Evolutionary conservation across 2,113 vertebrate species (phyloP).

Genomic region (Penelope pileata): DNA sequence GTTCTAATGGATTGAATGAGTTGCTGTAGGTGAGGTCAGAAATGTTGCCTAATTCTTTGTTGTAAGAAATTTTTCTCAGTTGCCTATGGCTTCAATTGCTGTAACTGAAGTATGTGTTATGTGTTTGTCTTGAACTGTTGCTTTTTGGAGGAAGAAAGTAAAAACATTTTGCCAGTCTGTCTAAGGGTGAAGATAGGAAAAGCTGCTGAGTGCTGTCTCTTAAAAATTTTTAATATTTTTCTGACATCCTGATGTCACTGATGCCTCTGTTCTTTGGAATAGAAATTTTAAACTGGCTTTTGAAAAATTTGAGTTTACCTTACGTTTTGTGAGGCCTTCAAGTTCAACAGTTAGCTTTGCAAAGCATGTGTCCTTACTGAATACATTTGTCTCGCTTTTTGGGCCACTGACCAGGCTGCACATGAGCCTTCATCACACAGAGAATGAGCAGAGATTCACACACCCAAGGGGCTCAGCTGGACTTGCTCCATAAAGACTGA

Average conservation of each 20-base stretch:
- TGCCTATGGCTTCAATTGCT: conserved; percentile 1
- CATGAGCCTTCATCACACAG: neutral
- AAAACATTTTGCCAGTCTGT: neutral
- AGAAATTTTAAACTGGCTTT: neutral
- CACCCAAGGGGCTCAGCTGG: neutral
- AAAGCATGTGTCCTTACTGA: neutral
- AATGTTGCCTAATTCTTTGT: neutral
- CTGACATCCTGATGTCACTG: neutral
- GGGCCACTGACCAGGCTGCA: neutral
- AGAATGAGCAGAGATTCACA: neutral
- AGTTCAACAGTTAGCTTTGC: neutral
- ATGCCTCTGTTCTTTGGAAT: neutral
- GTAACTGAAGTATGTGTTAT: neutral
- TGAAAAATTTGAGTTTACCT: neutral
- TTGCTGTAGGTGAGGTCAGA: conserved; percentile 7
- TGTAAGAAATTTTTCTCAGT: neutral
- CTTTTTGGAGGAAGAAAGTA: neutral
- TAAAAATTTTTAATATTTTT: neutral
- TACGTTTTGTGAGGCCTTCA: neutral
- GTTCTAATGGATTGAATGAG: neutral
- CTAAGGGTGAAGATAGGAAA: neutral
- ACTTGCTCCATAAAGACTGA: neutral
- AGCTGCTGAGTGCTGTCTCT: neutral
- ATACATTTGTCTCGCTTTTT: neutral
- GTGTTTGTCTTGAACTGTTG: neutral